Evolutionary conservation across 2,888 invertebrate species (phyloP).

Genomic region (Ommatoiulus sabulosus): DNA sequence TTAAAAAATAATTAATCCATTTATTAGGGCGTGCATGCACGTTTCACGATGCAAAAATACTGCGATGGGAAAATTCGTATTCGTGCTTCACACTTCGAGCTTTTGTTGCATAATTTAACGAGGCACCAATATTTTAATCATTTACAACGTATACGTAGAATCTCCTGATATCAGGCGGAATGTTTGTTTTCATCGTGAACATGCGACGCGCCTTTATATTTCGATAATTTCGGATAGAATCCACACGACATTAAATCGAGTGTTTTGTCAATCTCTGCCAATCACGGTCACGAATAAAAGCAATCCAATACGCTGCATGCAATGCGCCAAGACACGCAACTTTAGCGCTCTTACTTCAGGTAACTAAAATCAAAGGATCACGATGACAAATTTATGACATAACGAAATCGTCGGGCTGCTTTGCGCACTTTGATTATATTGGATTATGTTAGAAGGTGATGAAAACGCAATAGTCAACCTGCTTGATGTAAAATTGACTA

Average conservation of each 20-base stretch:
- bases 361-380: neutral
- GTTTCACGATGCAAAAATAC: neutral
- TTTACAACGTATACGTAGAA: neutral
- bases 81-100: neutral
- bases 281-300: conserved; percentile 32
- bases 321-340: neutral
- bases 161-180: neutral
- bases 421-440: neutral
- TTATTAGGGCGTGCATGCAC: neutral
- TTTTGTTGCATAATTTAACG: conserved; percentile 24
- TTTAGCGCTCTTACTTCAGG: neutral
- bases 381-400: neutral
- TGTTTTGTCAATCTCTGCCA: conserved; percentile 9
- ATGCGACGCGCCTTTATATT: neutral
- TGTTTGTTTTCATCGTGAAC: neutral
- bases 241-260: neutral
- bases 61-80: neutral
- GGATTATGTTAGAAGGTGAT: neutral
- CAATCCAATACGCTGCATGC: conserved; percentile 27
- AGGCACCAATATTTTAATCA: conserved; percentile 8
- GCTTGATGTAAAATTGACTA: neutral
- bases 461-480: neutral
- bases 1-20: neutral
- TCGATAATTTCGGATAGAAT: neutral
- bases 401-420: neutral